These are phyloP conservation scores for Sebastes flavidus DNA, from an alignment of 2,797 vertebrate species.

Conservation along the genomic window DNA sequence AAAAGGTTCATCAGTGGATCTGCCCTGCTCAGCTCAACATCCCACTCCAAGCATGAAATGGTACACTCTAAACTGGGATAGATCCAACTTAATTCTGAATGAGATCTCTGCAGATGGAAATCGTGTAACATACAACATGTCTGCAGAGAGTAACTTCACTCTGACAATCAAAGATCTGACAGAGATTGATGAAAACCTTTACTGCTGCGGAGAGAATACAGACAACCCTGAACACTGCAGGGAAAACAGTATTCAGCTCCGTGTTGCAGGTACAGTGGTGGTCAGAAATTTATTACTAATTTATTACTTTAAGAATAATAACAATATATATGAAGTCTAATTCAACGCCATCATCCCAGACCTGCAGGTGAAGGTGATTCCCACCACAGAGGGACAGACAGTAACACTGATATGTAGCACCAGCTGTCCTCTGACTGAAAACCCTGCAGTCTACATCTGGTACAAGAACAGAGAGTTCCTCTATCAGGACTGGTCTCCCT, in stretches of 20 bases:
- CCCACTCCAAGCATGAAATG: background rate
- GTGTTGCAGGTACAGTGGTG: background rate
- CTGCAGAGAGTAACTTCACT: background rate
- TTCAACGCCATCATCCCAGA: too few relatives aligned
- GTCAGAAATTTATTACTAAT: background rate
- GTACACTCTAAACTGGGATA: too few relatives aligned
- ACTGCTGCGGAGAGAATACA: conserved; percentile 10
- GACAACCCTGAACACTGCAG: rapidly evolving
- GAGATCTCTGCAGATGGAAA: background rate
- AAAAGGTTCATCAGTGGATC: conserved; percentile 38
- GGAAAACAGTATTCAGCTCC: rapidly evolving
- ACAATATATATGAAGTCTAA: too few relatives aligned
- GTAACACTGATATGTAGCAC: conserved; percentile 43
- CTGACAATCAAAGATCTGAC: conserved; percentile 21
- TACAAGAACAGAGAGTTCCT: conserved; percentile 21
- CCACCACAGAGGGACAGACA: background rate
- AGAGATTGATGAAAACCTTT: conserved; percentile 27
- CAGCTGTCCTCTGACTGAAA: conserved; percentile 39
- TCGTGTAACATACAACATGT: background rate
- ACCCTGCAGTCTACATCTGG: conserved; percentile 29
- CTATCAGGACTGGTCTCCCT: conserved; percentile 16
- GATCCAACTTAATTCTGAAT: too few relatives aligned
- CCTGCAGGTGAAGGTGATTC: conserved; percentile 43
- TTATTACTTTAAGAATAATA: too few relatives aligned
- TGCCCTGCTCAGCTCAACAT: conserved; percentile 11